Percentiles rank a stretch among this genome's conserved stretches.
Evolutionary conservation across 2,797 vertebrate genomes (phyloP).

Genomic region (Urocyon cinereoargenteus): DNA sequence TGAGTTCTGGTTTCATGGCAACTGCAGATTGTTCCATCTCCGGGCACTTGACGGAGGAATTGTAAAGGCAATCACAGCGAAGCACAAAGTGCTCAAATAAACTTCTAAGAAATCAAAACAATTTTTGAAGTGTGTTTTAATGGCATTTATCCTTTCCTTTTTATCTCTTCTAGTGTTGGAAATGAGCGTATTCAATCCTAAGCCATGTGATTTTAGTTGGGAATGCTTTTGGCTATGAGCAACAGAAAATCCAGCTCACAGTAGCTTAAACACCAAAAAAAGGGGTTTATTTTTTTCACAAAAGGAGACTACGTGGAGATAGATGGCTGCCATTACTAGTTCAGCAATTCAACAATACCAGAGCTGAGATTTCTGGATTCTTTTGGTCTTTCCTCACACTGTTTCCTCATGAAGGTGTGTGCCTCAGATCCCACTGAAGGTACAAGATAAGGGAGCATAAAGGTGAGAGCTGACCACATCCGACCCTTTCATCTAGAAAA

Average conservation of each 20-base stretch:
- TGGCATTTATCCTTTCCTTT: slow-evolving; percentile 6
- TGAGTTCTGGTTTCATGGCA: slow-evolving; percentile 13
- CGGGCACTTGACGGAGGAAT: background rate
- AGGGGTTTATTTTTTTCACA: background rate
- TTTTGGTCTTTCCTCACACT: background rate
- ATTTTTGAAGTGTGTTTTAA: background rate
- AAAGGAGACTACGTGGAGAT: background rate
- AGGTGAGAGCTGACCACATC: background rate
- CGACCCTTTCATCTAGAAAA: background rate
- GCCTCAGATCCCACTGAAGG: background rate
- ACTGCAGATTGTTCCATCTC: background rate
- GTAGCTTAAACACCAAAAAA: background rate
- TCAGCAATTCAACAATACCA: background rate
- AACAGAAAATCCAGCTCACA: background rate
- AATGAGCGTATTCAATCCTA: slow-evolving; percentile 39
- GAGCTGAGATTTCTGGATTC: background rate
- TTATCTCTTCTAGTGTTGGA: slow-evolving; percentile 4
- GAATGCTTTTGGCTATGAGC: background rate
- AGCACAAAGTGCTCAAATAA: slow-evolving; percentile 18
- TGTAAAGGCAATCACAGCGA: background rate
- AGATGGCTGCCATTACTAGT: background rate
- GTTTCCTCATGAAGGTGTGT: background rate
- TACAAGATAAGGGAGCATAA: background rate
- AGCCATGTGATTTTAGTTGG: background rate
- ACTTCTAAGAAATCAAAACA: slow-evolving; percentile 32